A percentile compares a stretch with the other conserved stretches of the same genome.
Evolutionary conservation across 1,140 invertebrate species (phyloP).

Genomic region (Sarcophaga bullata): DNA sequence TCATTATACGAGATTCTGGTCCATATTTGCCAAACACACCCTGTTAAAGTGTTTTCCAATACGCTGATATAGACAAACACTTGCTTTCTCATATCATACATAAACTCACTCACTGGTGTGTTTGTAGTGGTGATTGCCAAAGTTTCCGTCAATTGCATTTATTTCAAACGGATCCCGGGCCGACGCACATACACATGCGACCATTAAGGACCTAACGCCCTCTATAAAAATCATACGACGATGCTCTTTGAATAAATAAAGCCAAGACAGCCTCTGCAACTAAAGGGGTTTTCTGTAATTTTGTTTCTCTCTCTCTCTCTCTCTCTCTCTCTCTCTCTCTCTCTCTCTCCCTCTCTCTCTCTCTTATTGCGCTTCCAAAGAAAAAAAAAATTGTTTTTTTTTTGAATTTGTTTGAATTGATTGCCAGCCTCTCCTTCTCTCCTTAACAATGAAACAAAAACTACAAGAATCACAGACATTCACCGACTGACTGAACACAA

Average conservation of each 20-base stretch:
- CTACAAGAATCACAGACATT: constrained; percentile 7
- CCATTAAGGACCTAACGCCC: too few species aligned
- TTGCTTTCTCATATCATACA: neutral
- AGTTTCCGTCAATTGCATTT: constrained; percentile 24
- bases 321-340: neutral
- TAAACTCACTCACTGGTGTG: neutral
- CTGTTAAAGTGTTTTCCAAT: too few species aligned
- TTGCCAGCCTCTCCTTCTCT: neutral
- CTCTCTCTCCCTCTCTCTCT: neutral
- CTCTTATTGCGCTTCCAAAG: neutral
- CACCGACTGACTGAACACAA: constrained; percentile 4
- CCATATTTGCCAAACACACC: too few species aligned
- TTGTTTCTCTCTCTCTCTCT: neutral
- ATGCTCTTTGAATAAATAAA: too few species aligned
- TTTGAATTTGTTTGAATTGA: neutral
- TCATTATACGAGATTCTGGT: too few species aligned
- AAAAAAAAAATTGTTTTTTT: too few species aligned
- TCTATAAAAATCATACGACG: too few species aligned
- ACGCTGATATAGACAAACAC: neutral
- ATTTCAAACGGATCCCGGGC: neutral
- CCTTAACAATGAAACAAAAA: too few species aligned
- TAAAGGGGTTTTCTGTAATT: constrained; percentile 6
- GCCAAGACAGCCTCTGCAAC: neutral
- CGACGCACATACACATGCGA: neutral
- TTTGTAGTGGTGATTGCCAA: neutral